Percentiles rank a stretch among this genome's conserved stretches.
Evolutionary conservation across 2,888 invertebrate species (phyloP).

Genomic region (Autographa gamma): DNA sequence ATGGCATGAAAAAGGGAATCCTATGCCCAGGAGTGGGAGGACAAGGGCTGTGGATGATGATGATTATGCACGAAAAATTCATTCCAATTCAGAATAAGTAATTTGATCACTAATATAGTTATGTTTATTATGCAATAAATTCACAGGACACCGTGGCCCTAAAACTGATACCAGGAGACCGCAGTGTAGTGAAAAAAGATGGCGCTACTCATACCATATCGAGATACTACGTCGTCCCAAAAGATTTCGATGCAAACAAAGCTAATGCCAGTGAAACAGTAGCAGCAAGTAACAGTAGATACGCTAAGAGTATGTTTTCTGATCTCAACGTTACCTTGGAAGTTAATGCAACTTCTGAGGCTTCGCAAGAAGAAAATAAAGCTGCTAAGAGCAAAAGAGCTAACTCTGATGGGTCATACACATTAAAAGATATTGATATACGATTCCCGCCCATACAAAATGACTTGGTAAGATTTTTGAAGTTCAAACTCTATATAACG

Average conservation of each 20-base stretch:
- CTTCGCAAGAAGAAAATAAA: not conserved
- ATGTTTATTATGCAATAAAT: not conserved
- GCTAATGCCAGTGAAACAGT: not conserved
- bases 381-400: not conserved
- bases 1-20: too few species aligned
- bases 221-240: conserved; percentile 41
- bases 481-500: not conserved
- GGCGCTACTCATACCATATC: conserved; percentile 39
- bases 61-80: too few species aligned
- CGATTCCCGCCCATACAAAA: not conserved
- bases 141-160: conserved; percentile 31
- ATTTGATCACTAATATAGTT: not conserved
- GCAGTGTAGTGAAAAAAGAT: conserved; percentile 35
- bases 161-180: conserved; percentile 32
- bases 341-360: not conserved
- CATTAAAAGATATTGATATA: not conserved
- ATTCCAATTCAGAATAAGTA: too few species aligned
- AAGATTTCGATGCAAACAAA: conserved; percentile 15
- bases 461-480: not conserved
- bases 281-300: not conserved
- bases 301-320: not conserved
- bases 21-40: too few species aligned
- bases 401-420: not conserved
- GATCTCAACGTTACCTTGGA: not conserved
- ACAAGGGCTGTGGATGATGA: too few species aligned